Conservation (phyloP, 2,888 invertebrate genomes). For the Zaprionus lineosus region DNA sequence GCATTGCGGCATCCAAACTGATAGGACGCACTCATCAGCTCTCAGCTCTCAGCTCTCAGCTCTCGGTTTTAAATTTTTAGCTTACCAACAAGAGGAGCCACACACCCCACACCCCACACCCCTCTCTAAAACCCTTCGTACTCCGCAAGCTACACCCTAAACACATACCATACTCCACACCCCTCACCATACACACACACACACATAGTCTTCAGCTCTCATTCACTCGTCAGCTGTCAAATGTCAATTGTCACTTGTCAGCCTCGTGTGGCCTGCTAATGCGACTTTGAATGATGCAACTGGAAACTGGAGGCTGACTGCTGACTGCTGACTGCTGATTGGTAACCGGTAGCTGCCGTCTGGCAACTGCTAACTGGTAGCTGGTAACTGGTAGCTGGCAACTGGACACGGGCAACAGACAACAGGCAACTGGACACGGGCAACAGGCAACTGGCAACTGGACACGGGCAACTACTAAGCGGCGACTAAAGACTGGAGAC, state of each 20-base stretch:
- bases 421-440: no score
- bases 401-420: conserved; percentile 12
- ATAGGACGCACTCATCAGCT: conserved; percentile 23
- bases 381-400: no score
- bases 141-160: no score
- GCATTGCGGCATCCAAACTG: conserved; percentile 27
- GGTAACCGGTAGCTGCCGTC: conserved; percentile 17
- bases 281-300: conserved; percentile 63
- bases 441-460: neutral
- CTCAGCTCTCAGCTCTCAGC: neutral
- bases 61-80: no score
- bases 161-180: no score
- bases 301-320: conserved; percentile 25
- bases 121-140: neutral
- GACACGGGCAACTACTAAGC: no score
- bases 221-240: conserved; percentile 44
- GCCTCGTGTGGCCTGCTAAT: conserved; percentile 55
- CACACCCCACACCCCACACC: neutral
- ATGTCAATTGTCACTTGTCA: conserved; percentile 52
- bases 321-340: conserved; percentile 20
- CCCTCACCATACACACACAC: neutral
- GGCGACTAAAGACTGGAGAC: conserved; percentile 37
- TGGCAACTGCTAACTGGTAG: no score
- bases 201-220: neutral
- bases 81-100: no score